Evolutionary conservation across 2,888 invertebrate genomes (phyloP).

Genomic region (Actias luna): DNA sequence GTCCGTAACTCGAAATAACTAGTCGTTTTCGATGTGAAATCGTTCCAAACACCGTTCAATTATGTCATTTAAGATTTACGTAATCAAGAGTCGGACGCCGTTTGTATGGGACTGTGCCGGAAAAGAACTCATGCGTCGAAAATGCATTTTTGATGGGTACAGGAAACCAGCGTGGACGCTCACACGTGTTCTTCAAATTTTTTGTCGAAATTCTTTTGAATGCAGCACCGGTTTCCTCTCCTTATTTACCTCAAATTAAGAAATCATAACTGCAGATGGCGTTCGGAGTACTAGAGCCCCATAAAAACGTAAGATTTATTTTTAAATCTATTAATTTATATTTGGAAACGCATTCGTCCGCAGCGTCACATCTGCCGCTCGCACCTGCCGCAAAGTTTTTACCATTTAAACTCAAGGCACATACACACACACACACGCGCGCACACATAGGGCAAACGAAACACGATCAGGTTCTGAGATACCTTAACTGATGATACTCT

Average conservation of each 20-base stretch:
- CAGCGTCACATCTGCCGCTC: conserved; percentile 52
- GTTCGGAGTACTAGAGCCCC: conserved; percentile 13
- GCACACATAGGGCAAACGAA: conserved; percentile 27
- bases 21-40: not conserved
- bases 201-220: conserved; percentile 11
- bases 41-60: not conserved
- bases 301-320: conserved; percentile 37
- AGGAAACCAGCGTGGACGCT: conserved; percentile 29
- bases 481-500: conserved; percentile 25
- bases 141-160: conserved; percentile 38
- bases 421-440: conserved; percentile 33
- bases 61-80: conserved; percentile 28
- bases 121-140: conserved; percentile 37
- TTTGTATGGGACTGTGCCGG: conserved; percentile 31
- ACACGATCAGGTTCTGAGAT: conserved; percentile 28
- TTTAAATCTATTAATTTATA: conserved; percentile 40
- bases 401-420: conserved; percentile 33
- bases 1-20: conserved; percentile 21
- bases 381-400: conserved; percentile 61
- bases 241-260: conserved; percentile 1
- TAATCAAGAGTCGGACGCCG: conserved; percentile 27
- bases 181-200: conserved; percentile 27
- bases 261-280: conserved; percentile 1
- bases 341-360: conserved; percentile 45
- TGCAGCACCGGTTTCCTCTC: conserved; percentile 11